Conservation (phyloP, 2,113 vertebrate species). For the Hippocampus zosterae region DNA sequence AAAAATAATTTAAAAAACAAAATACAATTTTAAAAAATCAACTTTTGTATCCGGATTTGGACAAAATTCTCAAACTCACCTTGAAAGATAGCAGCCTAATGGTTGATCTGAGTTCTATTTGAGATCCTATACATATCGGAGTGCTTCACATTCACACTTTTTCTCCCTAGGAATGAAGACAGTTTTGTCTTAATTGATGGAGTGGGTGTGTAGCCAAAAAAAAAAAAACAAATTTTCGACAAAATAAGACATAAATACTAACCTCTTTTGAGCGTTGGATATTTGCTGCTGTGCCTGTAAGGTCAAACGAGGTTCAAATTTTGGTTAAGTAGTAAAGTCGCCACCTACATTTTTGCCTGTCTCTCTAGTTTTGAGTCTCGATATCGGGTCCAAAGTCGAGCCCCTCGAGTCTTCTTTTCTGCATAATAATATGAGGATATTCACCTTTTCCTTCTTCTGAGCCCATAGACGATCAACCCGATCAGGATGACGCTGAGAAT, state of each 20-base stretch:
- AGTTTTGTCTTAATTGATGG: background rate
- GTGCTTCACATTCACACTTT: background rate
- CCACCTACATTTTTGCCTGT: background rate
- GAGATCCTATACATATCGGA: slow-evolving; percentile 17
- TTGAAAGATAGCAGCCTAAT: background rate
- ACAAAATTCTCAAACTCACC: slow-evolving; percentile 14
- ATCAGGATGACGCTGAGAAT: background rate
- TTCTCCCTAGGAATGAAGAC: slow-evolving; percentile 8
- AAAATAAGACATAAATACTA: slow-evolving; percentile 8
- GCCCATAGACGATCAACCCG: background rate
- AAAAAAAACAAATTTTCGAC: background rate
- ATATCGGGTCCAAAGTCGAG: no score
- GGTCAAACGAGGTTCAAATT: background rate
- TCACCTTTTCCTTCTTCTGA: slow-evolving; percentile 23
- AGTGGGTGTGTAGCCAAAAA: background rate
- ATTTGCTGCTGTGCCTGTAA: slow-evolving; percentile 13
- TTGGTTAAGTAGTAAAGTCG: background rate
- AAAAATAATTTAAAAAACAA: no score
- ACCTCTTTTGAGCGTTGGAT: slow-evolving; percentile 21
- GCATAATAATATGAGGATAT: background rate
- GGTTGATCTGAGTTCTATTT: background rate
- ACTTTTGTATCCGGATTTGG: background rate
- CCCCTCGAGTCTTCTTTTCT: background rate
- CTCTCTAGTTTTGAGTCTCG: background rate
- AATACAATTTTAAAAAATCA: background rate